Conservation (phyloP, 2,113 vertebrate species). For the Chrysemys picta region DNA sequence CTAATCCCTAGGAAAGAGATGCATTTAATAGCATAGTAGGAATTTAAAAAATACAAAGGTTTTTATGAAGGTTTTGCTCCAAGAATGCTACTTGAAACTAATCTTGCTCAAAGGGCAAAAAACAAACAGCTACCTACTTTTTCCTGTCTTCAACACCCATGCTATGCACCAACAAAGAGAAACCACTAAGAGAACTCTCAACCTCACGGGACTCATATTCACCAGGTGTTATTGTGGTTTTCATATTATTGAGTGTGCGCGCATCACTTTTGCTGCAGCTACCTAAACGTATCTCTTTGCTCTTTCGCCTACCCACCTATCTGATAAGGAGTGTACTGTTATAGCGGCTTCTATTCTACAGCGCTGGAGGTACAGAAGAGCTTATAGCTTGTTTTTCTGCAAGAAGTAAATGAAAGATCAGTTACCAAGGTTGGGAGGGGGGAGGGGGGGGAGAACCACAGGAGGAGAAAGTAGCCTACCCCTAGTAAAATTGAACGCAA, state of each 20-base stretch:
- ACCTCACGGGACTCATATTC: not conserved
- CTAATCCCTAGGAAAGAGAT: not conserved
- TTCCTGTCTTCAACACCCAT: not conserved
- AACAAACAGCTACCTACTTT: constrained; percentile 43
- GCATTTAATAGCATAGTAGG: not conserved
- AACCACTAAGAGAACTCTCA: constrained; percentile 24
- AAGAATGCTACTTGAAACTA: not conserved
- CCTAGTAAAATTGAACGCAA: not conserved
- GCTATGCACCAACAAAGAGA: not conserved
- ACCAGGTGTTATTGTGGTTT: constrained; percentile 55
- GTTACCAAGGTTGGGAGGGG: not conserved
- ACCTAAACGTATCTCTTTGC: not conserved
- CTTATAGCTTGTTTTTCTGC: not conserved
- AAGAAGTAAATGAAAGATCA: not conserved
- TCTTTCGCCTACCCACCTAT: not conserved
- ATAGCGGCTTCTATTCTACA: not conserved
- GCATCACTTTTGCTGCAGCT: not conserved
- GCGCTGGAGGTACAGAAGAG: not conserved
- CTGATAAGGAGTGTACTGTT: not conserved
- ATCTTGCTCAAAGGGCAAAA: not conserved
- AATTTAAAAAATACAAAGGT: constrained; percentile 1
- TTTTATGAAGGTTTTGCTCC: not conserved
- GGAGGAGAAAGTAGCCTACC: not conserved
- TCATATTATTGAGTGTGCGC: not conserved
- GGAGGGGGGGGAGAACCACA: not conserved